Conservation (phyloP, 2,113 vertebrate genomes). For the Myotis lucifugus region DNA sequence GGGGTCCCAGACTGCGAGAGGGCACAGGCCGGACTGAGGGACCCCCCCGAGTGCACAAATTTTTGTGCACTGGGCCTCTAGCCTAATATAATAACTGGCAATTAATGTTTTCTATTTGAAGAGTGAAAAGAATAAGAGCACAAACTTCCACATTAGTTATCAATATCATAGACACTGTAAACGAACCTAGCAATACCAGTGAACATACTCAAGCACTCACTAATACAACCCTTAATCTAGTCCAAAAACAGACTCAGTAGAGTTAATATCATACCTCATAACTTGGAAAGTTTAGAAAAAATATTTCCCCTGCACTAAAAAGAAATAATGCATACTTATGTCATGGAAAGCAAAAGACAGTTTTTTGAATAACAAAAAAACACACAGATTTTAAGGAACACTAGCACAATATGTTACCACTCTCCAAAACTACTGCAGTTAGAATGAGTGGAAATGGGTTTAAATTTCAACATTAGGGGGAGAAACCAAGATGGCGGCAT, state of each 20-base stretch:
- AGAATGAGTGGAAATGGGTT: constrained; percentile 24
- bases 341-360: not conserved
- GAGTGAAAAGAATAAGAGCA: not conserved
- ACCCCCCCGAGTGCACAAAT: too few relatives aligned
- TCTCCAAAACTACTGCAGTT: not conserved
- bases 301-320: not conserved
- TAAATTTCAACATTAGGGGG: not conserved
- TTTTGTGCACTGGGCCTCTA: too few relatives aligned
- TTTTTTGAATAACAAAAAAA: not conserved
- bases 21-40: too few relatives aligned
- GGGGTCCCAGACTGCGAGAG: too few relatives aligned
- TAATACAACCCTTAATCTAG: constrained; percentile 2
- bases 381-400: not conserved
- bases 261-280: not conserved
- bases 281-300: not conserved
- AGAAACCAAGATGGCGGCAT: too few relatives aligned
- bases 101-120: not conserved
- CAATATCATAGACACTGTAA: not conserved
- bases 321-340: not conserved
- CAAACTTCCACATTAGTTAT: not conserved
- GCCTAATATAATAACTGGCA: not conserved
- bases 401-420: not conserved
- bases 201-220: not conserved
- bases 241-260: not conserved
- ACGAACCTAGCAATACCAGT: not conserved